Evolutionary conservation across 2,888 invertebrate genomes (phyloP), one percentile per base, ranked within the genome.

Genomic region (Apotomis turbidana): DNA sequence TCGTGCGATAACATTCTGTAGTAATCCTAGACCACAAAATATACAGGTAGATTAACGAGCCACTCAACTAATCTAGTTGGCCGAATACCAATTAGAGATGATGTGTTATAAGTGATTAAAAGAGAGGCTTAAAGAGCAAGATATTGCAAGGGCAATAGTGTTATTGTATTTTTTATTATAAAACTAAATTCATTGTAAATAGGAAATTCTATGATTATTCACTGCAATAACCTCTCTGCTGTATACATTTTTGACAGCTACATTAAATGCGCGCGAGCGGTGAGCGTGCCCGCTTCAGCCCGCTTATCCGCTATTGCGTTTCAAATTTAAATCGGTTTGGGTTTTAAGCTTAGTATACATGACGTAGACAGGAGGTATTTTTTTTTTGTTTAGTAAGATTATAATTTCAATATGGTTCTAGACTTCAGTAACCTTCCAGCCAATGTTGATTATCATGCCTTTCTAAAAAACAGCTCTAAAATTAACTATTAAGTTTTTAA

Each of bases 1-100:
- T 93, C 83, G 82, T 93, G 90, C 77, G 88, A 83, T 89, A 89
- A 90, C 93, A 93, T 93, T 89, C 91, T 91, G 91, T 85, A 87
- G 84, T 88, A 87, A 85, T 85, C 84, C 75, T 77, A 77, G 79
- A 79, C 79, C 82, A 85, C 87, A 87, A 90, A 84, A 87, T 86
- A 88, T 88, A 90, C 89, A 89, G 90, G 90, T 90, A 92, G 86
- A 90, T 90, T 90, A 90, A 77, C 71, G 77, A 76, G 79, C 71
- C 76, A 77, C 76, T 74, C 68, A 76, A 81, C 74, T 85, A 85
- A 90, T 89, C 91, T 78, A 89, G 91, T 83, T 82, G 92, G 92
- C 80, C 78, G 79, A 77, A 74, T 71, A 76, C 80, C 79, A 77
- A 76, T 78, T 78, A 27, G 74, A 70, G 77, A 75, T 76, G 78